Evolutionary conservation across 92 coral and sea anemone genomes (phyloP), one percentile per base, ranked within the genome.

Genomic region (Pocillopora meandrina): DNA sequence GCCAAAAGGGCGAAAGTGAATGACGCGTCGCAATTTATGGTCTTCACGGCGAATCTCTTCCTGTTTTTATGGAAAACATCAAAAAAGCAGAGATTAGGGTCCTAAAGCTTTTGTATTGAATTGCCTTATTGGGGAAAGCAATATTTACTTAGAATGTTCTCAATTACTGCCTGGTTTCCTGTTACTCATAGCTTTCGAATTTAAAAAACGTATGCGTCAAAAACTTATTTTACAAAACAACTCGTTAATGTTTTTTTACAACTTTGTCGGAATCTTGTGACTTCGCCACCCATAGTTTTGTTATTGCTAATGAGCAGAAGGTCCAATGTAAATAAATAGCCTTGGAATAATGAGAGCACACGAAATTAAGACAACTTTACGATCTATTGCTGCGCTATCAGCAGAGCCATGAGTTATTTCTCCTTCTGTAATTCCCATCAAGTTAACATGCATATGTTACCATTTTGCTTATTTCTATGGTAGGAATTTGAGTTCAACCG

Each of bases 391-490:
- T 15, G 23, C 31, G 60, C 23, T 61, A 66, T 26, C 70, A 20
- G 31, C 16, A 26, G 42, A 42, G n/a, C 58, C 33, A 12, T 65
- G 21, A 59, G 42, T 34, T 11, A 33, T 15, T 16, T 7, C 34
- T 4, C 77, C 85, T 81, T 77, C 86, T 83, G 86, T 74, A 65
- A 60, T 73, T 61, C 71, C 21, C 74, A 83, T 83, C 86, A 82
- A 19, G n/a, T 42, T 42, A 47, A 23, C 21, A 14, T 58, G 63
- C 79, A 82, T 36, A 63, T 83, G 86, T 83, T 83, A 64, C 73
- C 56, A n/a, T 83, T 73, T 74, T 83, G 52, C 70, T 70, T 59
- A 69, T 71, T 60, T 71, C 71, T 26, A 79, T 71, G 86, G 23
- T 74, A 47, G 86, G 86, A 73, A 83, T 83, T 81, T 74, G 23